phyloP scores from a whole-genome alignment of 2,113 vertebrate genomes.

The Australoheros scitulus region DNA sequence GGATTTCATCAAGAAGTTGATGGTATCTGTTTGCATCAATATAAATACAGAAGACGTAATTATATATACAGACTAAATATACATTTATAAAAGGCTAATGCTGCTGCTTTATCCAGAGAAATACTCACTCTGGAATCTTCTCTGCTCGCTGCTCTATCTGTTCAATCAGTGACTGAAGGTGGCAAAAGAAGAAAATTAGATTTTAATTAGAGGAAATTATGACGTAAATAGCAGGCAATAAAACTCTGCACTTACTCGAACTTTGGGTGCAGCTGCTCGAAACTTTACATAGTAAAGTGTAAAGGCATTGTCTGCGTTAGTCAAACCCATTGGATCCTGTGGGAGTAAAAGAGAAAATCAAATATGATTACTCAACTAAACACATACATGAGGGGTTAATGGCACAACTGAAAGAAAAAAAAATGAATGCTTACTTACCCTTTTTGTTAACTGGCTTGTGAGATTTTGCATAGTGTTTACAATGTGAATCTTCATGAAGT shows the following conservation, averaged over 20 bases:
- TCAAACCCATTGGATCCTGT: constrained; percentile 88
- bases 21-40: constrained; percentile 85
- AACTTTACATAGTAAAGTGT: constrained; percentile 98
- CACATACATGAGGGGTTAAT: background rate
- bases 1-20: constrained; percentile 91
- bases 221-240: background rate
- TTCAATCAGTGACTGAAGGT: constrained; percentile 90
- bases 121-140: constrained; percentile 94
- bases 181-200: background rate
- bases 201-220: background rate
- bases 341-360: constrained; percentile 6
- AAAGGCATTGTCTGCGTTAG: constrained; percentile 94
- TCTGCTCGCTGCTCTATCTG: constrained; percentile 94
- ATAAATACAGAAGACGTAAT: background rate
- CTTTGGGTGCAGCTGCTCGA: constrained; percentile 95
- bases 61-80: too few species aligned
- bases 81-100: background rate
- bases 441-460: constrained; percentile 91
- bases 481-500: constrained; percentile 93
- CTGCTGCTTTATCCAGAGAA: background rate
- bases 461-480: constrained; percentile 94
- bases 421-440: constrained; percentile 81
- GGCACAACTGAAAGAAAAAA: background rate
- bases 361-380: background rate
- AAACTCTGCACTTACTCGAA: constrained; percentile 85